Percentiles rank a stretch among this genome's conserved stretches.
These are phyloP conservation scores for Schizotus pectinicornis DNA, from an alignment of 2,888 invertebrate genomes.

Conservation along the genomic window DNA sequence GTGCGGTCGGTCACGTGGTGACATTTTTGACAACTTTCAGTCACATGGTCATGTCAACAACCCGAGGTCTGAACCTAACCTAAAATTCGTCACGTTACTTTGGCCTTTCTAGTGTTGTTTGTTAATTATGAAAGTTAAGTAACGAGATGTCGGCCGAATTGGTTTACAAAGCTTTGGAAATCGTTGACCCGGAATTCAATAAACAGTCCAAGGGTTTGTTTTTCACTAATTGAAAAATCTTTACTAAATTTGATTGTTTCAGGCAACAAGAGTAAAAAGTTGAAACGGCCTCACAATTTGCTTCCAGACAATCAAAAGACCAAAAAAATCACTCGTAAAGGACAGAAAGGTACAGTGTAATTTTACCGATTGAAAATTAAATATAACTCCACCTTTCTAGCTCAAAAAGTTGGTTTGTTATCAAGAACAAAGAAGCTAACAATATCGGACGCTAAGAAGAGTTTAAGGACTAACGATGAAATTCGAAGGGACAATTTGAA, in stretches of 20 bases:
- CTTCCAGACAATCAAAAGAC: constrained; percentile 46
- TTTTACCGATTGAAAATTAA: not conserved
- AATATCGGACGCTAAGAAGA: constrained; percentile 49
- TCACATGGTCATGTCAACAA: no score
- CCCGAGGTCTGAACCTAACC: no score
- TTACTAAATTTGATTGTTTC: not conserved
- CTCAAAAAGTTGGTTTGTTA: constrained; percentile 42
- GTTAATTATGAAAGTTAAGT: not conserved
- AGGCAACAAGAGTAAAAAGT: constrained; percentile 35
- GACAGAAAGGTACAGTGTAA: constrained; percentile 41
- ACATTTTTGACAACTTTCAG: no score
- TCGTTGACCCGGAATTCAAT: constrained; percentile 4
- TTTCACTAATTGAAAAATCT: not conserved
- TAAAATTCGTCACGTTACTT: no score
- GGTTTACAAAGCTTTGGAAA: not conserved
- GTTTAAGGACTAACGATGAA: constrained; percentile 47
- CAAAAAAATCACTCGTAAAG: constrained; percentile 38
- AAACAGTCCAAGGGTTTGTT: constrained; percentile 1
- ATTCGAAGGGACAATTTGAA: constrained; percentile 50
- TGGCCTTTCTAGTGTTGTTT: no score
- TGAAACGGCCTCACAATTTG: constrained; percentile 40
- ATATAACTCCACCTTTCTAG: not conserved
- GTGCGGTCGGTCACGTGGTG: no score
- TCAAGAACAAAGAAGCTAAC: constrained; percentile 48
- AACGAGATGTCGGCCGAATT: not conserved